phyloP scores from a whole-genome alignment of 2,113 vertebrate species.

The Ailurus styani region DNA sequence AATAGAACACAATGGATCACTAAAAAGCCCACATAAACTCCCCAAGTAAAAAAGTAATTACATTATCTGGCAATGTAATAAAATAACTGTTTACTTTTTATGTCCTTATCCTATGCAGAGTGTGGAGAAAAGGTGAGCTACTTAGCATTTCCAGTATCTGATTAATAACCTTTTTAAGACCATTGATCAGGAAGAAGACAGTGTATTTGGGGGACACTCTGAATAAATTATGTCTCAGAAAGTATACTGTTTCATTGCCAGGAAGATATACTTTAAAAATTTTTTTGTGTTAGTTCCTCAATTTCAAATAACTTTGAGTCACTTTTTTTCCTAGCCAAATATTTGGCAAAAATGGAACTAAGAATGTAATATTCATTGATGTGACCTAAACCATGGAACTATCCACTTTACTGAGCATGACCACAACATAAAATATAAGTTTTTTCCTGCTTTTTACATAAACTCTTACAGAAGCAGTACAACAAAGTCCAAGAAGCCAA shows the following conservation, averaged over 20 bases:
- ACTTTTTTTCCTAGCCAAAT: background rate
- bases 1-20: background rate
- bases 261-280: background rate
- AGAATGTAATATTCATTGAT: background rate
- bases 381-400: background rate
- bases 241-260: background rate
- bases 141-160: conserved; percentile 44
- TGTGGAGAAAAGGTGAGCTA: conserved; percentile 18
- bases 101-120: background rate
- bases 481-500: background rate
- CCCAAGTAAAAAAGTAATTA: background rate
- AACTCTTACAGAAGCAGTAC: background rate
- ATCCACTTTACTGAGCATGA: background rate
- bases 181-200: conserved; percentile 44
- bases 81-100: conserved; percentile 11
- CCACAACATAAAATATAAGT: background rate
- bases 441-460: background rate
- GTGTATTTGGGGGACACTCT: background rate
- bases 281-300: background rate
- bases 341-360: background rate
- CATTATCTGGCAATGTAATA: background rate
- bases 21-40: background rate
- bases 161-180: conserved; percentile 39
- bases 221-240: conserved; percentile 37
- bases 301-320: background rate